Conservation (phyloP, 2,888 invertebrate species). For the Hydropsyche betteni region DNA sequence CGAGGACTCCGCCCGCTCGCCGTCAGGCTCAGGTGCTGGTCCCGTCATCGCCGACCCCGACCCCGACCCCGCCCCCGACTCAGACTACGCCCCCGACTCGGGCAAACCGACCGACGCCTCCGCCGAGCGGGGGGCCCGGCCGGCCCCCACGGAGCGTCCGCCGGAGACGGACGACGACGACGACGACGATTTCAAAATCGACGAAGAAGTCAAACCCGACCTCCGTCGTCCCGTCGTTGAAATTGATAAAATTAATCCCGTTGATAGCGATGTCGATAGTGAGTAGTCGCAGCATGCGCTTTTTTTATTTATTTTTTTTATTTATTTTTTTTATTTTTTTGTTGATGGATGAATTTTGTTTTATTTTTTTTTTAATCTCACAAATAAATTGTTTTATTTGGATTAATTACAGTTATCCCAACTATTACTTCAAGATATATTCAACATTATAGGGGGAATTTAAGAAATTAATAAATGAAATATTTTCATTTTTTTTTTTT, state of each 20-base stretch:
- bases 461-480: too few relatives aligned
- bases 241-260: not conserved
- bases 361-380: too few relatives aligned
- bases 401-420: too few relatives aligned
- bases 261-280: constrained; percentile 43
- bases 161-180: constrained; percentile 56
- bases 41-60: constrained; percentile 57
- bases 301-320: constrained; percentile 41
- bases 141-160: constrained; percentile 51
- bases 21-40: constrained; percentile 55
- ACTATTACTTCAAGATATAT: too few relatives aligned
- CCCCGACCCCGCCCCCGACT: not conserved
- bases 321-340: constrained; percentile 23
- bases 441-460: too few relatives aligned
- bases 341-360: too few relatives aligned
- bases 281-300: constrained; percentile 49
- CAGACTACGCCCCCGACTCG: not conserved
- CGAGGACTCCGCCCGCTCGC: constrained; percentile 69
- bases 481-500: too few relatives aligned
- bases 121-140: not conserved
- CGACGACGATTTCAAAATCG: constrained; percentile 17
- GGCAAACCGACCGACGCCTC: not conserved
- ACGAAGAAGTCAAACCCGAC: constrained; percentile 30
- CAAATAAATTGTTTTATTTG: too few relatives aligned
- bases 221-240: not conserved